These are phyloP conservation scores for Dicrurus megarhynchus DNA, from an alignment of 2,113 vertebrate species.

Conservation along the genomic window DNA sequence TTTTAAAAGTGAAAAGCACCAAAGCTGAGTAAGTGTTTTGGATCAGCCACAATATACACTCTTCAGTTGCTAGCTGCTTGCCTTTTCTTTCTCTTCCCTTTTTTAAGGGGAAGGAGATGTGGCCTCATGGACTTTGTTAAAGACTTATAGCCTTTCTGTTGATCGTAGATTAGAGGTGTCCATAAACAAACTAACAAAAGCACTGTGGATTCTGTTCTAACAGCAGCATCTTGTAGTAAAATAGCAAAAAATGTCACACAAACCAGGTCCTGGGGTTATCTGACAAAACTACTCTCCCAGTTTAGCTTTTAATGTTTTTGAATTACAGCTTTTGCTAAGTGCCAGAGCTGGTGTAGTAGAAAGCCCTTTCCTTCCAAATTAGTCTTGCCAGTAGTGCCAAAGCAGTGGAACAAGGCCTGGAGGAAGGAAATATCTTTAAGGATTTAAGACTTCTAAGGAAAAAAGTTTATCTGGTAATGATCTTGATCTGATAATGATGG, in stretches of 20 bases:
- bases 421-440: neutral
- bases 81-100: neutral
- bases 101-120: constrained; percentile 4
- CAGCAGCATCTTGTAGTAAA: neutral
- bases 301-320: neutral
- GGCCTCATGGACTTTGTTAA: neutral
- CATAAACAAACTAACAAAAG: neutral
- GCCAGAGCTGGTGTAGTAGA: neutral
- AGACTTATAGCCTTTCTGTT: neutral
- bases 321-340: neutral
- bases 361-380: neutral
- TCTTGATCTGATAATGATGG: neutral
- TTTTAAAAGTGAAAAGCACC: neutral
- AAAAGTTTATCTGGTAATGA: neutral
- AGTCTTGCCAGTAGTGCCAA: neutral
- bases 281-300: neutral
- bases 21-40: constrained; percentile 5
- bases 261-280: neutral
- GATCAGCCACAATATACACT: neutral
- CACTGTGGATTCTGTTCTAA: neutral
- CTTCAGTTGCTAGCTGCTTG: neutral
- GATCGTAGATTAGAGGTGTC: neutral
- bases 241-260: neutral
- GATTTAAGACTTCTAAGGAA: neutral
- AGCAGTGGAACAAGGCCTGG: neutral